Base-by-base conservation (phyloP, 2,797 vertebrate genomes). In the Oryzias dopingdopingensis region DNA sequence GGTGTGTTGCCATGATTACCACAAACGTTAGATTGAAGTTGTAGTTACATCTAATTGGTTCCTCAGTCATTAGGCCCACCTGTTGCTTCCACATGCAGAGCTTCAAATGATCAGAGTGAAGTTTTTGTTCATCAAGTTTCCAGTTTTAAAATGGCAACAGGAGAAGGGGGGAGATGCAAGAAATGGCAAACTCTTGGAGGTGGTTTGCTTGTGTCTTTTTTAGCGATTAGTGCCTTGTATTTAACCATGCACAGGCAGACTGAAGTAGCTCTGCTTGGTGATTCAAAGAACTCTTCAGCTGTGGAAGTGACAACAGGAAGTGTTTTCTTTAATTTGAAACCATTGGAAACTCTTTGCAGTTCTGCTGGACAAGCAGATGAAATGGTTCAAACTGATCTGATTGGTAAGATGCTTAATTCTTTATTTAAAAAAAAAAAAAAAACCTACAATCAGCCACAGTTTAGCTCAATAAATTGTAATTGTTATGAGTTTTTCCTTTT, bases 201-300 rank as follows among this genome's bases (percentile, higher is more conserved):
- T 16, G 5, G 52, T 1, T 57, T 80, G 23, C n/a, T 84, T 46
- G n/a, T 84, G 48, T 78, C 47, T 14, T 52, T 17, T 53, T 57
- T 76, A 22, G 37, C 17, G 1, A 14, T 3, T 0, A 26, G 43
- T 70, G 29, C 59, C 40, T 49, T 24, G 46, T 69, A 55, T 60
- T 69, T 76, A 32, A 58, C 52, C 22, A 67, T 76, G 49, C 6
- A 0, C 13, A 8, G 16, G 8, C 17, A 71, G 1, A 20, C 13
- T 1, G 22, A 64, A 16, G 26, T 22, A 4, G n/a, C 8, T 3
- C 37, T 51, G 24, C 24, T 23, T 0, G n/a, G 50, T 8, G 18
- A 6, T 14, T 49, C 6, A 7, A 6, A 4, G 64, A 47, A 68
- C 41, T 49, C 54, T 1, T 15, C 49, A 23, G 29, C 3, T 10